Conservation (phyloP, 2,888 invertebrate species). For the Smittia sp. region DNA sequence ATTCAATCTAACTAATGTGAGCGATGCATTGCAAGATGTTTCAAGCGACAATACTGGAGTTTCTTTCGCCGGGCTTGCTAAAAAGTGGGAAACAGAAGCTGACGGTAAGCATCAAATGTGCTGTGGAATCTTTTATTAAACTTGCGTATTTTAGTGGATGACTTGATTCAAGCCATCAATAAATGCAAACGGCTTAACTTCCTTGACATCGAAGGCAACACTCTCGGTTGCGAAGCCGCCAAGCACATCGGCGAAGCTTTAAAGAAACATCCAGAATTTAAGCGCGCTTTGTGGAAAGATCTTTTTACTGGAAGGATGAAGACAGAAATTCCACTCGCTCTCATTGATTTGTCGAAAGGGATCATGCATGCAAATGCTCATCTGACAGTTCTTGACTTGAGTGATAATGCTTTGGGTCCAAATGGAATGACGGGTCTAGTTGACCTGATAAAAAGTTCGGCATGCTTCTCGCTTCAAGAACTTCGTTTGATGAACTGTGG, state of each 20-base stretch:
- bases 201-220: slow-evolving; percentile 87
- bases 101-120: slow-evolving; percentile 69
- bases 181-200: slow-evolving; percentile 66
- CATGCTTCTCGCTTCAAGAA: slow-evolving; percentile 77
- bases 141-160: slow-evolving; percentile 61
- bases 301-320: slow-evolving; percentile 96
- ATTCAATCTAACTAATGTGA: not conserved
- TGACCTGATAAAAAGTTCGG: slow-evolving; percentile 74
- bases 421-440: slow-evolving; percentile 88
- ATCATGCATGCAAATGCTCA: slow-evolving; percentile 76
- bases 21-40: not conserved
- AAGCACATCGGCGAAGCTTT: slow-evolving; percentile 78
- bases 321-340: slow-evolving; percentile 88
- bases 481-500: slow-evolving; percentile 93
- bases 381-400: slow-evolving; percentile 82
- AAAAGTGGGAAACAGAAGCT: slow-evolving; percentile 72
- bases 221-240: slow-evolving; percentile 86
- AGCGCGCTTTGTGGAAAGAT: slow-evolving; percentile 89
- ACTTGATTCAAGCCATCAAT: slow-evolving; percentile 73
- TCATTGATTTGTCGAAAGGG: slow-evolving; percentile 75
- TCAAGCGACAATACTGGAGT: slow-evolving; percentile 59
- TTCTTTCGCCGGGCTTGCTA: slow-evolving; percentile 74
- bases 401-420: slow-evolving; percentile 97
- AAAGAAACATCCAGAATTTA: slow-evolving; percentile 71
- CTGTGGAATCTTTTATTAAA: too few relatives aligned